Evolutionary conservation across 2,888 invertebrate species (phyloP).

Genomic region (Synanthedon formicaeformis): DNA sequence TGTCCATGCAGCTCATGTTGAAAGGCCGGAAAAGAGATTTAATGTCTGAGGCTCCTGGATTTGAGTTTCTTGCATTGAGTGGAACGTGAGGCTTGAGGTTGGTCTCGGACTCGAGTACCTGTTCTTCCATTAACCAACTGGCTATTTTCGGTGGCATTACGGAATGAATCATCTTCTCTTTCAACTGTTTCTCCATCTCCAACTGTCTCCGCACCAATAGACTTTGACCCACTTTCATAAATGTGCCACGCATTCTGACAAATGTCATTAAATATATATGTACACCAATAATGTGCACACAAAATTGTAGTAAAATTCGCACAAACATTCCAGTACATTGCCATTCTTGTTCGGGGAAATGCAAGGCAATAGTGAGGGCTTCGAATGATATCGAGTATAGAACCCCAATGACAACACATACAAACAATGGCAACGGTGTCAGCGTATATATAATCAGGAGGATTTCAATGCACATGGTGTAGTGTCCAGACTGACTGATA

Average conservation of each 20-base stretch:
- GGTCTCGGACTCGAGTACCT: slow-evolving; percentile 71
- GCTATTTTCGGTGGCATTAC: slow-evolving; percentile 97
- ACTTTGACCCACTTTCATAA: slow-evolving; percentile 96
- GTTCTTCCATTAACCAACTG: slow-evolving; percentile 84
- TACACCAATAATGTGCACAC: slow-evolving; percentile 91
- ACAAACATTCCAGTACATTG: slow-evolving; percentile 73
- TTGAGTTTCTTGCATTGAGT: slow-evolving; percentile 58
- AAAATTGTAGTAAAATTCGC: slow-evolving; percentile 84
- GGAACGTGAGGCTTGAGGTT: slow-evolving; percentile 60
- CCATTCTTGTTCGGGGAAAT: slow-evolving; percentile 61
- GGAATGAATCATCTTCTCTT: slow-evolving; percentile 97
- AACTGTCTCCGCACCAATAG: slow-evolving; percentile 88
- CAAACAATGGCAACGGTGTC: slow-evolving; percentile 90
- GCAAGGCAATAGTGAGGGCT: slow-evolving; percentile 72
- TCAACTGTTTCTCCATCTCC: slow-evolving; percentile 92
- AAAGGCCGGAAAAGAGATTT: slow-evolving; percentile 92
- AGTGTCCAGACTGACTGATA: slow-evolving; percentile 84
- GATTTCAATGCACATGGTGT: slow-evolving; percentile 87
- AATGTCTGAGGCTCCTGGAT: slow-evolving; percentile 75
- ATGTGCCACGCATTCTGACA: slow-evolving; percentile 93
- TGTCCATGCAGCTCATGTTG: slow-evolving; percentile 96
- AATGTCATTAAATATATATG: slow-evolving; percentile 94
- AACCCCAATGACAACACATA: slow-evolving; percentile 82
- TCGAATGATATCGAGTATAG: slow-evolving; percentile 90
- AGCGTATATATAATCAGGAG: slow-evolving; percentile 93